Base-by-base conservation (phyloP, 2,888 invertebrate species). In the Troilus luridus region DNA sequence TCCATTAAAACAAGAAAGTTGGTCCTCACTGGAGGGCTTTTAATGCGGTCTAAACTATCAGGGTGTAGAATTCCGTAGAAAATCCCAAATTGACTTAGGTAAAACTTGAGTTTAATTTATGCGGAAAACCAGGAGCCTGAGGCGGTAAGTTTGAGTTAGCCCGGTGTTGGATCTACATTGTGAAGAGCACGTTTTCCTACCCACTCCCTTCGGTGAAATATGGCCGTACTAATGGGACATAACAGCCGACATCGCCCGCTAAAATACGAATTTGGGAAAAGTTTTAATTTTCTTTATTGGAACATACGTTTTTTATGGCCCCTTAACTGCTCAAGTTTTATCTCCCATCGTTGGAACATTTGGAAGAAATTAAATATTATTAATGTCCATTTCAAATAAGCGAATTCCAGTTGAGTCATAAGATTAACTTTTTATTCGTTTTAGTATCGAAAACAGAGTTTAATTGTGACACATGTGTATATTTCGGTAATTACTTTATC, bases 1-100 rank as follows among this genome's bases (percentile, higher is more conserved):
- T 41, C 85, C 85, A 85, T 85, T 85, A 85, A 77, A 77, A 77
- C 85, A 85, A 85, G 85, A 85, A 85, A 85, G 85, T 85, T 85
- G 41, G 54, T 56, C 85, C 58, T 11, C 41, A 56, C 85, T 56
- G 56, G 85, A 85, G 85, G 56, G 85, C 85, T 85, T 85, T 85
- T 85, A 85, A 85, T 85, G 85, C 85, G 85, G 85, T 85, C 85
- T 85, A 85, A 85, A 56, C 85, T 85, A 85, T 85, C 56, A 85
- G 85, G 85, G 85, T 85, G 85, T 85, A 85, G 85, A 58, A 85
- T 85, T 85, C 85, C 85, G 85, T 85, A 56, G 85, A 85, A 85
- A 85, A 85, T 85, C 85, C 72, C 56, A 85, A 85, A 85, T 85
- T 85, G 85, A 85, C 85, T 85, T 85, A 58, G 85, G 85, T 85